Percentiles rank a stretch among this genome's conserved stretches.
Evolutionary conservation across 2,888 invertebrate species (phyloP).

Genomic region (Drosophila subquinaria): DNA sequence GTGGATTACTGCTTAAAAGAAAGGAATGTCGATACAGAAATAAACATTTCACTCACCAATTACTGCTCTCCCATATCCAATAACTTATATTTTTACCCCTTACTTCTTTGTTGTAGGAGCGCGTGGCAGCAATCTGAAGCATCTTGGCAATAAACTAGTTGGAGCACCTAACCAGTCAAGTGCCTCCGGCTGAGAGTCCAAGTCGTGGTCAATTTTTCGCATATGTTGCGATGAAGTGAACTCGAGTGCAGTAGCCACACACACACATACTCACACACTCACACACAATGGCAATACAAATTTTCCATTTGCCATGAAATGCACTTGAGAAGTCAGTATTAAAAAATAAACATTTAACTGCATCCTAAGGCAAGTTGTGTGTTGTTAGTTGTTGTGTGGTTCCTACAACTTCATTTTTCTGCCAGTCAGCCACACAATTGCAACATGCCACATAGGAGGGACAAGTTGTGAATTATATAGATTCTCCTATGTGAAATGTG

Average conservation of each 20-base stretch:
- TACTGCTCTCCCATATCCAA: conserved; percentile 31
- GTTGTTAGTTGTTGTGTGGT: conserved; percentile 34
- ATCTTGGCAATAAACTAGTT: conserved; percentile 11
- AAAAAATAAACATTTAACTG: conserved; percentile 36
- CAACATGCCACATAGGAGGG: conserved; percentile 36
- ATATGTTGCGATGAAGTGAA: conserved; percentile 69
- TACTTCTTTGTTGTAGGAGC: conserved; percentile 14
- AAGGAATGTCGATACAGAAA: conserved; percentile 6
- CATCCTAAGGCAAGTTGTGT: conserved; percentile 57
- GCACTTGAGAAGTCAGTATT: conserved; percentile 53
- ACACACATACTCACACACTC: background rate
- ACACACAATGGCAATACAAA: conserved; percentile 34
- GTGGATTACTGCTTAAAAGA: conserved; percentile 3
- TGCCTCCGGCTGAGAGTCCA: conserved; percentile 24
- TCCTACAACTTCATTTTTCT: conserved; percentile 65
- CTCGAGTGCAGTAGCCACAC: conserved; percentile 58
- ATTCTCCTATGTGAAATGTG: conserved; percentile 45
- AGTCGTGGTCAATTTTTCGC: conserved; percentile 71
- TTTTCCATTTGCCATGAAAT: conserved; percentile 67
- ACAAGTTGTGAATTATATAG: conserved; percentile 8
- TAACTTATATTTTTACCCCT: conserved; percentile 24
- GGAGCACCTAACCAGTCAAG: conserved; percentile 23
- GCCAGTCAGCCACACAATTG: conserved; percentile 67
- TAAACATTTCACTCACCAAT: conserved; percentile 30
- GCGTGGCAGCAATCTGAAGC: conserved; percentile 22